Evolutionary conservation across 2,113 vertebrate species (phyloP), one percentile per base, ranked within the genome.

Genomic region (Microtus ochrogaster): DNA sequence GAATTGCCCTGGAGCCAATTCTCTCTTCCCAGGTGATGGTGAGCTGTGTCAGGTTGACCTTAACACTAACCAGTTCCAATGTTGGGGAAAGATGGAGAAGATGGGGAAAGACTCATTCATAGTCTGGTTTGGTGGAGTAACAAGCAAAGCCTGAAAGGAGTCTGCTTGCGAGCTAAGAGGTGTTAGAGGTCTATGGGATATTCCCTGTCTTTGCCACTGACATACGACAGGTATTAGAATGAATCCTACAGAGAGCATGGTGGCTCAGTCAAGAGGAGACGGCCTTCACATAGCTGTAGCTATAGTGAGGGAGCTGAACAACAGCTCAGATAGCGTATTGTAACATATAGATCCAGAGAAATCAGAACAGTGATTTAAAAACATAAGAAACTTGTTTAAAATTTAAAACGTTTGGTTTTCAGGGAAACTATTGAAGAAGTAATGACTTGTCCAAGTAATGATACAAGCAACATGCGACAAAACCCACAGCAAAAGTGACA

Each of bases 201-300:
- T 22, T 84, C 24, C 8, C 33, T 39, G 16, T 24, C 73, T 44
- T 21, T 7, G 24, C 47, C 61, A 73, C 7, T 21, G 47, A 26
- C 13, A 17, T 5, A 9, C 2, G 2, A 70, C 52, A 10, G n/a
- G n/a, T n/a, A 3, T 21, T 30, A 0, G 36, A 36, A 5, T 58
- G 39, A 44, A 26, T 58, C 65, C 77, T 66, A 47, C 49, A 92
- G 89, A 83, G 5, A 39, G n/a, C 22, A 7, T 4, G 17, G 21
- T n/a, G 36, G 49, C 5, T 11, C 21, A 61, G 33, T 55, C 41
- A 24, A 58, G 55, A 39, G 26, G 6, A 9, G 61, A 76, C 44
- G 76, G 39, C 36, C 6, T 41, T 73, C 5, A 19, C 8, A 70
- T 14, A 28, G 28, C 52, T 3, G 24, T 2, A 5, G 0, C 19